Conservation (phyloP, 2,888 invertebrate species). For the Syrphus vitripennis region DNA sequence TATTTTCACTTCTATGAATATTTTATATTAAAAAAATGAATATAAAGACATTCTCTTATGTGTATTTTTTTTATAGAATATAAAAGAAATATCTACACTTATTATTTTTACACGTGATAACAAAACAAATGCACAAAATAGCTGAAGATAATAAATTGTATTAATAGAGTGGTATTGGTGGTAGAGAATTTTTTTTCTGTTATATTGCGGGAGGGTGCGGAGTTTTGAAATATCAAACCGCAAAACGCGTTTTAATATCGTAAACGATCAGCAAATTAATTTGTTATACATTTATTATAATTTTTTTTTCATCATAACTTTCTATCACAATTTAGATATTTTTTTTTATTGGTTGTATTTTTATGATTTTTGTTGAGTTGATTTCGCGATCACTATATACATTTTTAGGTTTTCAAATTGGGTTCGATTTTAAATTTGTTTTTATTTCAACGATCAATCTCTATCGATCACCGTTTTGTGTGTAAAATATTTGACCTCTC, state of each 20-base stretch:
- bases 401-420: background rate
- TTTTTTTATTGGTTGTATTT: background rate
- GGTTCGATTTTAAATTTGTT: background rate
- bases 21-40: slow-evolving; percentile 12
- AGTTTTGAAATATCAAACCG: slow-evolving; percentile 19
- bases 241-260: slow-evolving; percentile 33
- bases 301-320: slow-evolving; percentile 7
- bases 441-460: slow-evolving; percentile 4
- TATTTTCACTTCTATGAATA: slow-evolving; percentile 47
- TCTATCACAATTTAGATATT: slow-evolving; percentile 3
- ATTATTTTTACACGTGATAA: slow-evolving; percentile 70
- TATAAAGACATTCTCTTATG: slow-evolving; percentile 8
- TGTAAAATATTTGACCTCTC: slow-evolving; percentile 64
- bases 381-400: background rate
- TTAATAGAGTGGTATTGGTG: slow-evolving; percentile 42
- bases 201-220: slow-evolving; percentile 29
- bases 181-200: background rate
- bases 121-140: slow-evolving; percentile 62
- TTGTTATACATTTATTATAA: background rate
- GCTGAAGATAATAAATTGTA: slow-evolving; percentile 24
- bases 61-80: slow-evolving; percentile 16
- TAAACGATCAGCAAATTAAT: slow-evolving; percentile 38
- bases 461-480: slow-evolving; percentile 39
- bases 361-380: background rate
- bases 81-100: slow-evolving; percentile 39